Percentiles rank a stretch among this genome's conserved stretches.
Evolutionary conservation across 2,888 invertebrate species (phyloP).

Genomic region (Zaprionus obscuricornis): DNA sequence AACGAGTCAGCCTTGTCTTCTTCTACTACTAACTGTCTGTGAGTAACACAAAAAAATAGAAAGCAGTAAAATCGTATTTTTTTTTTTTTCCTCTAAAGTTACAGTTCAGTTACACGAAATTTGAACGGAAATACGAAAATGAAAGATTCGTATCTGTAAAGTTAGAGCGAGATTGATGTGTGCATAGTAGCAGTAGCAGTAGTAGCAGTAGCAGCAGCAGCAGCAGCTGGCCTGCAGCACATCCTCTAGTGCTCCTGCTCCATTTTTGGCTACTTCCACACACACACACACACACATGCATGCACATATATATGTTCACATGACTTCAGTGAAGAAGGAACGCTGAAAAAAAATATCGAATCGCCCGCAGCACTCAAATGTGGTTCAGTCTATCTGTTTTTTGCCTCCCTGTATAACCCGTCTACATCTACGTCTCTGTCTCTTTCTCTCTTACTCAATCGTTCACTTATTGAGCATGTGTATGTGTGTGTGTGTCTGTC

Average conservation of each 20-base stretch:
- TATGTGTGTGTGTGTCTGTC: background rate
- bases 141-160: conserved; percentile 73
- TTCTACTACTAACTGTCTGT: conserved; percentile 28
- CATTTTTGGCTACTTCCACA: background rate
- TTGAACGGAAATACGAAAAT: conserved; percentile 74
- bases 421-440: background rate
- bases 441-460: background rate
- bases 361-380: conserved; percentile 65
- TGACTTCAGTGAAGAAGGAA: conserved; percentile 18
- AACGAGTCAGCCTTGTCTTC: conserved; percentile 16
- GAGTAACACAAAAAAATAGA: conserved; percentile 9
- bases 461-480: background rate
- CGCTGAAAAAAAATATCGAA: conserved; percentile 54
- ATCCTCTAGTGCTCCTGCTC: background rate
- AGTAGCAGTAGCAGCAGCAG: conserved; percentile 19
- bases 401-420: conserved; percentile 3
- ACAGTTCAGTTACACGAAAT: conserved; percentile 67
- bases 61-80: conserved; percentile 15
- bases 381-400: conserved; percentile 32
- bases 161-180: conserved; percentile 72
- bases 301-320: conserved; percentile 4
- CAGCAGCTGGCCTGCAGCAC: conserved; percentile 13
- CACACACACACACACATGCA: background rate
- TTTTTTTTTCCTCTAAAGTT: conserved; percentile 47
- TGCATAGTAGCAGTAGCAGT: conserved; percentile 45